Evolutionary conservation across 35 echinoderm and acorn worm species (phyloP).

Genomic region (Nesometra sesokonis): DNA sequence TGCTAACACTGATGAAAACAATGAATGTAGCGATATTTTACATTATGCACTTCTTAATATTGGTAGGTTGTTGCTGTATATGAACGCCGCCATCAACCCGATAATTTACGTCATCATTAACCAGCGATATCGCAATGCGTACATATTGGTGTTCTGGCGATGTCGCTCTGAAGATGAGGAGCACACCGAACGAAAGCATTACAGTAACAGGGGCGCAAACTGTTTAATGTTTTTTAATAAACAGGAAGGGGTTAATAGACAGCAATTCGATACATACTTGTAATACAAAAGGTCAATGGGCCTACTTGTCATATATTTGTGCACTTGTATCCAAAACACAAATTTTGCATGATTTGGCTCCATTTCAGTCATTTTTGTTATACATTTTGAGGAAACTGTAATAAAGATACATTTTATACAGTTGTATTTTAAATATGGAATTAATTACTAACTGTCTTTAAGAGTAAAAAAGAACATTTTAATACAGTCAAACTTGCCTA

Average conservation of each 20-base stretch:
- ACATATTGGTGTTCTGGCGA: background rate
- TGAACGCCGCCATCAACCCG: background rate
- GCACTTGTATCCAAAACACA: too few relatives aligned
- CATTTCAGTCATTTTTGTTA: too few relatives aligned
- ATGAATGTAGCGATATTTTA: background rate
- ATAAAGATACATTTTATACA: too few relatives aligned
- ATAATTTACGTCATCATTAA: background rate
- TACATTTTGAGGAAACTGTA: too few relatives aligned
- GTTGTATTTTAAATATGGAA: too few relatives aligned
- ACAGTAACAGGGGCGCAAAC: background rate
- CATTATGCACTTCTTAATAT: background rate
- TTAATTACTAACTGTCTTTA: too few relatives aligned
- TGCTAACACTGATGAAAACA: background rate
- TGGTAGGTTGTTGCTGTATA: background rate
- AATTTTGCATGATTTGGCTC: too few relatives aligned
- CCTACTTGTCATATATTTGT: too few relatives aligned
- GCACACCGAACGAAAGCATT: background rate
- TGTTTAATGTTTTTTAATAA: background rate
- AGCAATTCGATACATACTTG: background rate
- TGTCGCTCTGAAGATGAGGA: background rate
- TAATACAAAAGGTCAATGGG: too few relatives aligned
- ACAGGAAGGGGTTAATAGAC: background rate
- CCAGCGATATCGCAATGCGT: background rate
- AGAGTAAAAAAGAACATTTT: too few relatives aligned
- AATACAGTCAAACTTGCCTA: too few relatives aligned